phyloP scores from a whole-genome alignment of 2,888 invertebrate species.

The Eudemis profundana region DNA sequence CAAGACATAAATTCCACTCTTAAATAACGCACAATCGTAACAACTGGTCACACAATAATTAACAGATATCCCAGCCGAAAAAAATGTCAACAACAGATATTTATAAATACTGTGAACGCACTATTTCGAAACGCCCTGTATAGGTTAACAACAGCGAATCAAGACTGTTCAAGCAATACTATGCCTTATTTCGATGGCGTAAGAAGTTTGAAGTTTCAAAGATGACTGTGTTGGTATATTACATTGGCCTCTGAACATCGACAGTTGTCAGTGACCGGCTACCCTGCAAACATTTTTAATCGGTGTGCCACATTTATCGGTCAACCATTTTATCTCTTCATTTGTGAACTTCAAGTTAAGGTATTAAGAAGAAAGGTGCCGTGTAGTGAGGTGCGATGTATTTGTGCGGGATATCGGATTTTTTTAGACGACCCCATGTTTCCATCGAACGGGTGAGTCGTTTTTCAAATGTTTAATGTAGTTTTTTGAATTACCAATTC shows the following conservation, averaged over 20 bases:
- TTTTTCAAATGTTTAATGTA: conserved; percentile 32
- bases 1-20: neutral
- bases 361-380: neutral
- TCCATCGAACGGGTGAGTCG: conserved; percentile 71
- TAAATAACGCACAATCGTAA: neutral
- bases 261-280: conserved; percentile 19
- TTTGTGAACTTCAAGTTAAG: neutral
- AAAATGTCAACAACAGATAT: conserved; percentile 6
- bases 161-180: conserved; percentile 1
- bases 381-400: conserved; percentile 60
- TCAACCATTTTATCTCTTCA: conserved; percentile 19
- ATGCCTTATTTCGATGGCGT: neutral
- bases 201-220: neutral
- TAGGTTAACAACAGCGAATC: neutral
- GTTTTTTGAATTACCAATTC: neutral
- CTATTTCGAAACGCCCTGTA: conserved; percentile 28
- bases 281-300: conserved; percentile 34
- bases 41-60: neutral
- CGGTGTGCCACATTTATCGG: conserved; percentile 19
- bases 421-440: conserved; percentile 68
- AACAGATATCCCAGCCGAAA: conserved; percentile 2
- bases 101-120: neutral
- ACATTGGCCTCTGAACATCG: conserved; percentile 15
- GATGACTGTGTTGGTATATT: neutral
- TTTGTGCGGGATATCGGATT: conserved; percentile 72